phyloP scores from a whole-genome alignment of 2,888 invertebrate species.

The Coelopa pilipes region DNA sequence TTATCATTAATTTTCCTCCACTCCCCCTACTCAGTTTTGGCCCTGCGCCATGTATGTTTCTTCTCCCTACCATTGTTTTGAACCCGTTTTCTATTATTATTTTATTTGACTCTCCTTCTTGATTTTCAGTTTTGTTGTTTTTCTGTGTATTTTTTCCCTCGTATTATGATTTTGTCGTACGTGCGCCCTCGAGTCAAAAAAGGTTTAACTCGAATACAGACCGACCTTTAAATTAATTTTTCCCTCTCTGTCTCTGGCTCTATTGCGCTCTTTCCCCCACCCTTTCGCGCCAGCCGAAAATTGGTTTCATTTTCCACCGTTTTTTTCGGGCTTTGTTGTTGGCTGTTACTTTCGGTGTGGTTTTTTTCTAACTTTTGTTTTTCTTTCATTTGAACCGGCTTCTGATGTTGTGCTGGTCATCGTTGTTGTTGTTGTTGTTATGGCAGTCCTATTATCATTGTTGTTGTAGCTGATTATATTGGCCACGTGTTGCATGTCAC shows the following conservation, averaged over 20 bases:
- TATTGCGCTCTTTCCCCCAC: not conserved
- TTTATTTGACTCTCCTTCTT: too few species aligned
- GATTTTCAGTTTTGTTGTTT: not conserved
- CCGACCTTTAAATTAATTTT: not conserved
- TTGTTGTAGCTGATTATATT: not conserved
- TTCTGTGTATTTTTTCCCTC: not conserved
- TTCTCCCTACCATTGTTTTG: not conserved
- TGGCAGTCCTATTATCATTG: not conserved
- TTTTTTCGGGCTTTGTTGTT: not conserved
- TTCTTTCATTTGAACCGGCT: not conserved
- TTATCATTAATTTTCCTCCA: not conserved
- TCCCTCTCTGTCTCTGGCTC: too few species aligned
- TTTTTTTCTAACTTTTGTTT: slow-evolving; percentile 7
- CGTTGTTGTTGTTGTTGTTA: not conserved
- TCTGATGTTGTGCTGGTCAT: too few species aligned
- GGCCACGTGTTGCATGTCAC: slow-evolving; percentile 20
- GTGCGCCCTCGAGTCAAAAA: not conserved
- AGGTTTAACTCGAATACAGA: not conserved
- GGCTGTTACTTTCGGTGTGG: not conserved
- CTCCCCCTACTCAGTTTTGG: not conserved
- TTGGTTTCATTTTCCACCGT: slow-evolving; percentile 6
- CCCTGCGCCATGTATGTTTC: not conserved
- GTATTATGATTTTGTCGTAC: slow-evolving; percentile 1
- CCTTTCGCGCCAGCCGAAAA: not conserved
- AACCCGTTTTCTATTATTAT: not conserved